These are phyloP conservation scores for Neotragus pygmaeus DNA, from an alignment of 2,113 vertebrate genomes.

Conservation along the genomic window DNA sequence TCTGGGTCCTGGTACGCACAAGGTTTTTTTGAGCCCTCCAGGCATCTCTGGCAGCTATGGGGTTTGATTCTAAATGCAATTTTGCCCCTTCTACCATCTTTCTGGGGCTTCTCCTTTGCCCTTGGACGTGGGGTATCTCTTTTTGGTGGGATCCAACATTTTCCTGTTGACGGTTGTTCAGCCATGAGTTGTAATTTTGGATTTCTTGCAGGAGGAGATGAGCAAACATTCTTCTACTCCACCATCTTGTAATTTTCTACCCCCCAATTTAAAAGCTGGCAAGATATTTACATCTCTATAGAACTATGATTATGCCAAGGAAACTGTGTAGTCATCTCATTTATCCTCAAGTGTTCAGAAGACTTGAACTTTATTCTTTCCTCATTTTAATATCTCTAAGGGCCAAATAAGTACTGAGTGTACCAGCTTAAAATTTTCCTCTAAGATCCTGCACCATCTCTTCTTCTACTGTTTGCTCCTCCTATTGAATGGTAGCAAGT, in stretches of 20 bases:
- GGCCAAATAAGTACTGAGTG: conserved; percentile 51
- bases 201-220: background rate
- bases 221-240: background rate
- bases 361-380: conserved; percentile 52
- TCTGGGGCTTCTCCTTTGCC: background rate
- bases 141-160: background rate
- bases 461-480: conserved; percentile 38
- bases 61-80: background rate
- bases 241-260: background rate
- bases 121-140: background rate
- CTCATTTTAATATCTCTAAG: conserved; percentile 40
- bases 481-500: conserved; percentile 56
- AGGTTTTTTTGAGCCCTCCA: background rate
- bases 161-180: accelerated
- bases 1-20: accelerated
- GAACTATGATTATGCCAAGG: background rate
- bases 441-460: conserved; percentile 31
- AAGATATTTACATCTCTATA: background rate
- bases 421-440: conserved; percentile 48
- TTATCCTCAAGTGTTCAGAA: conserved; percentile 48
- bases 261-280: background rate
- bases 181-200: background rate
- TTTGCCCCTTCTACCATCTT: background rate
- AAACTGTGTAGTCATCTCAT: background rate
- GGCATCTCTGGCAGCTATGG: background rate